Percentiles rank a stretch among this genome's conserved stretches.
phyloP scores from a whole-genome alignment of 2,797 vertebrate genomes.

The Sebastes wilsoni region DNA sequence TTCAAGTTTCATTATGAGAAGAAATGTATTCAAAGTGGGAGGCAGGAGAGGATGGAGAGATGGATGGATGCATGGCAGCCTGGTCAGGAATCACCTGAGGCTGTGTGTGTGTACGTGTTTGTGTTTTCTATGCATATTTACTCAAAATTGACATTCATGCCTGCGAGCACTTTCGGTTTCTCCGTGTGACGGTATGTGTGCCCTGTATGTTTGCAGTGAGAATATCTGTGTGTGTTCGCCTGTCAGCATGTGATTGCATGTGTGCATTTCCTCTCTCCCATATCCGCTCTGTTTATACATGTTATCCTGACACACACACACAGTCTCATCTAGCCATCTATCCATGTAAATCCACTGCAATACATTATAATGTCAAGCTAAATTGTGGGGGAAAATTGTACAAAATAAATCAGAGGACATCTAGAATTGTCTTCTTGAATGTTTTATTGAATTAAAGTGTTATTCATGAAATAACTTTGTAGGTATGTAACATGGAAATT shows the following conservation, averaged over 20 bases:
- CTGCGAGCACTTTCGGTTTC: slow-evolving; percentile 43
- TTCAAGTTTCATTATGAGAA: slow-evolving; percentile 64
- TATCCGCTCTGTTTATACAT: slow-evolving; percentile 26
- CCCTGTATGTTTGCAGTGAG: slow-evolving; percentile 32
- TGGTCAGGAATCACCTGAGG: slow-evolving; percentile 65
- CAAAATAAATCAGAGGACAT: neutral
- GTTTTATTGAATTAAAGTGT: no score
- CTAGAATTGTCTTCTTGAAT: no score
- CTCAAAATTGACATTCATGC: slow-evolving; percentile 65
- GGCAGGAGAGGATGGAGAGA: slow-evolving; percentile 44
- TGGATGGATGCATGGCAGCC: slow-evolving; percentile 54
- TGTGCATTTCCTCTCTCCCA: slow-evolving; percentile 15
- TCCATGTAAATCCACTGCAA: neutral
- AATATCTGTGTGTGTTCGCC: slow-evolving; percentile 12
- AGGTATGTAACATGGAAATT: neutral
- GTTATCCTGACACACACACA: neutral
- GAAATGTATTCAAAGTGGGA: slow-evolving; percentile 70
- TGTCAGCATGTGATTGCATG: slow-evolving; percentile 26
- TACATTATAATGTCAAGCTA: neutral
- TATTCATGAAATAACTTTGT: neutral
- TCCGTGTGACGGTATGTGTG: slow-evolving; percentile 22
- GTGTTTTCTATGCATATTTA: slow-evolving; percentile 48
- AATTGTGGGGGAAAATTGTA: neutral
- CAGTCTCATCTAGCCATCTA: neutral
- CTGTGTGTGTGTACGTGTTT: slow-evolving; percentile 1